Evolutionary conservation across 2,888 invertebrate genomes (phyloP), one percentile per base, ranked within the genome.

Genomic region (Drosophila pegasa): DNA sequence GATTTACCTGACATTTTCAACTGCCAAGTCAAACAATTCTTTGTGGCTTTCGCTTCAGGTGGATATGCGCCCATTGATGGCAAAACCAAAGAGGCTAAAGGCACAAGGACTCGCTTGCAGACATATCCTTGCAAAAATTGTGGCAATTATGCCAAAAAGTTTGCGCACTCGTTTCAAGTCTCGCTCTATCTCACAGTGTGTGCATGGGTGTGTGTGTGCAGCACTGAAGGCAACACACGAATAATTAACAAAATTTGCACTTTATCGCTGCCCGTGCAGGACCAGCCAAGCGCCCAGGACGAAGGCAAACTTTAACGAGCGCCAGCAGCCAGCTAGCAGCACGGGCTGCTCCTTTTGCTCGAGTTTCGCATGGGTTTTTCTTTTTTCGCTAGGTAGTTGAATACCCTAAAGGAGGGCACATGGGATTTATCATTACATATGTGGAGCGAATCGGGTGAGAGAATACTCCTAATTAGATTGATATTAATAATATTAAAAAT

Each of bases 201-300:
- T 22, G 8, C 29, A 7, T 29, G 27, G n/a, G 27, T 47, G 29
- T 16, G 27, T 16, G 27, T 16, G 47, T 18, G 14, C 16, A 40
- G 59, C 60, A 66, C 58, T 76, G 72, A 57, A 76, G 78, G 68
- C 74, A 80, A 76, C 81, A 84, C 79, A 85, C 78, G 87, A 87
- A 87, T 89, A 87, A 87, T 87, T 87, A 87, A 87, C 87, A 89
- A 88, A 87, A 88, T 89, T 88, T 89, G 89, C 87, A 89, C 89
- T 89, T 88, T 88, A 88, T 88, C 87, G 87, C 87, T 75, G 74
- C 67, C 72, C 75, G 76, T 86, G 86, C 78, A 80, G 82, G 55
- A 58, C 40, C 38, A 33, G 60, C 60, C 60, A 38, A 48, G 52
- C 59, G 18, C 29, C 40, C 41, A 73, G 51, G 12, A 51, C 27